Evolutionary conservation across 2,888 invertebrate species (phyloP).

Genomic region (Minunthozetes semirufus): DNA sequence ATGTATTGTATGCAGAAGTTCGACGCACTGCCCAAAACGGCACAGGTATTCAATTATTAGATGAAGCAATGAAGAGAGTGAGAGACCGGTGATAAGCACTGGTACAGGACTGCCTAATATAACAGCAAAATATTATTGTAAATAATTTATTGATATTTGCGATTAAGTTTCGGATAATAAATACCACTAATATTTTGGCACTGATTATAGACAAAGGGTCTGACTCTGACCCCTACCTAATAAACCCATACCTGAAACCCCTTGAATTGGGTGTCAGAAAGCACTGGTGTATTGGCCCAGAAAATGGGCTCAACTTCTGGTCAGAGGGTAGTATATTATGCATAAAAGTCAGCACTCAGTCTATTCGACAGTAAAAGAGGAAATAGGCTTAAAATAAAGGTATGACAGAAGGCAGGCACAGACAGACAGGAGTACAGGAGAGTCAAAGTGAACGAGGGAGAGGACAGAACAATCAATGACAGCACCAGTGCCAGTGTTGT

Average conservation of each 20-base stretch:
- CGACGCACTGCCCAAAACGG: slow-evolving; percentile 16
- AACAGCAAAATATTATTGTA: not conserved
- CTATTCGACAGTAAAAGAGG: not conserved
- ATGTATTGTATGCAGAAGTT: not conserved
- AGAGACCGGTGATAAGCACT: not conserved
- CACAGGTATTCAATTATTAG: not conserved
- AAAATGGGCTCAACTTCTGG: not conserved
- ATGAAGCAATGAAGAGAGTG: too few relatives aligned
- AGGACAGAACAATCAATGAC: not conserved
- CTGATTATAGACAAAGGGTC: not conserved
- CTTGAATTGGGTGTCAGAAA: slow-evolving; percentile 1
- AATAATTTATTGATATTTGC: not conserved
- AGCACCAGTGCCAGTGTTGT: not conserved
- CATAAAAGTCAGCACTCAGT: slow-evolving; percentile 14
- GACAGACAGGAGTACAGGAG: not conserved
- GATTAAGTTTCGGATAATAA: not conserved
- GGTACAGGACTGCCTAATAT: not conserved
- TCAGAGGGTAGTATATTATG: slow-evolving; percentile 25
- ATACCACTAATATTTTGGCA: not conserved
- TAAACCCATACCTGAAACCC: not conserved
- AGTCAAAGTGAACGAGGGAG: not conserved
- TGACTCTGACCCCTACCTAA: not conserved
- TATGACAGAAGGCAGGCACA: slow-evolving; percentile 20
- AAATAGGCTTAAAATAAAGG: slow-evolving; percentile 22
- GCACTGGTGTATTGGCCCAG: not conserved